Evolutionary conservation across 2,797 vertebrate species (phyloP), one percentile per base, ranked within the genome.

Genomic region (Spheniscus humboldti): DNA sequence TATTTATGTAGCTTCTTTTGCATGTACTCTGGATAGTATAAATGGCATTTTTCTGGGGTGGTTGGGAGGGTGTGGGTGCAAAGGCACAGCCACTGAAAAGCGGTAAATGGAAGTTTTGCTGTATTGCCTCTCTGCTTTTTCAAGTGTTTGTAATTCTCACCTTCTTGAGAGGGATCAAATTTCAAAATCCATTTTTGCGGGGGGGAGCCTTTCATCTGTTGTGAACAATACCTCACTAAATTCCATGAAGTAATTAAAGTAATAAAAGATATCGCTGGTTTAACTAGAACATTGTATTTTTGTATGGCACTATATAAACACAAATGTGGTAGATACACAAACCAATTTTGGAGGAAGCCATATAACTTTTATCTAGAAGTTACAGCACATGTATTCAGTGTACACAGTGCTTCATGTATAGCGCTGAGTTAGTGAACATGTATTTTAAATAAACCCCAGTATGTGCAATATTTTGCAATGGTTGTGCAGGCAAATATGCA

Each of bases 291-390:
- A 1, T 4, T 28, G 35, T 19, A 4, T 43, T 63, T 79, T 45
- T 52, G 31, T 35, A 11, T 16, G 50, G 73, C 18, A 18, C 90
- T 39, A 0, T 17, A 11, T 35, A 28, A 74, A 48, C 23, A 43
- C 5, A n/a, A n/a, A 30, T 4, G 9, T 20, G 64, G 35, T 20
- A 10, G 33, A 27, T 22, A 14, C 1, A 27, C 33, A 30, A 11
- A 35, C 30, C 22, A 7, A 0, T 45, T 19, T 20, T 39, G 41
- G 59, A 76, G 64, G 39, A 73, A 45, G 28, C 31, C 48, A 43
- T 5, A 0, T 20, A 13, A 25, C 22, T 57, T 63, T 2, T 18
- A 3, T 7, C 1, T 13, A 9, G 23, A 24, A 52, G 30, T 47
- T 57, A 4, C 11, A 74, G 43, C 63, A 22, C 31, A 6, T 3